phyloP scores from a whole-genome alignment of 2,113 vertebrate genomes.

The Centrocercus urophasianus region DNA sequence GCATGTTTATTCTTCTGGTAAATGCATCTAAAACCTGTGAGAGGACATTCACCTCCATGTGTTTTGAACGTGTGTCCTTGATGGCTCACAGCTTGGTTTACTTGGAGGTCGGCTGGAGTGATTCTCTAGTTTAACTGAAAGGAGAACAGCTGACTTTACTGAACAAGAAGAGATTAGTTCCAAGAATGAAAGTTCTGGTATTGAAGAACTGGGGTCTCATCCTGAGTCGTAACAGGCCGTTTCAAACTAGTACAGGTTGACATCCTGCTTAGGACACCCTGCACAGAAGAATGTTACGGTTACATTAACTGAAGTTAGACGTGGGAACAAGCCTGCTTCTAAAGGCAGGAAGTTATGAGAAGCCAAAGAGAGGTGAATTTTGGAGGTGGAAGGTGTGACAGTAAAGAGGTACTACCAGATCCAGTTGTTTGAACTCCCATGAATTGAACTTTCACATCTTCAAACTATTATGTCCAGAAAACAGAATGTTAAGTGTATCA shows the following conservation, averaged over 20 bases:
- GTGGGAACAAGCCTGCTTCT: neutral
- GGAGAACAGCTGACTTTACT: neutral
- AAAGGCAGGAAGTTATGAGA: neutral
- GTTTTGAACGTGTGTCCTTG: neutral
- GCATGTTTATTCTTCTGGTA: neutral
- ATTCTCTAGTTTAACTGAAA: neutral
- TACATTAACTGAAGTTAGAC: neutral
- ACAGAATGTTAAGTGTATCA: neutral
- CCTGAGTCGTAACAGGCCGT: neutral
- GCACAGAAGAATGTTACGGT: neutral
- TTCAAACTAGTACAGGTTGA: neutral
- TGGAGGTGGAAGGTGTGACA: neutral
- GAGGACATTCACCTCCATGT: neutral
- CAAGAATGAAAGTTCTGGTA: neutral
- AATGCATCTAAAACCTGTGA: neutral
- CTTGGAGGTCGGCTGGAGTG: neutral
- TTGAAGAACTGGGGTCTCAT: neutral
- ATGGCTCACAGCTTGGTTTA: neutral
- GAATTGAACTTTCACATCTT: neutral
- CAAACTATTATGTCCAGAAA: neutral
- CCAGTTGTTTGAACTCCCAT: neutral
- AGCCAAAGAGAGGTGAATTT: neutral
- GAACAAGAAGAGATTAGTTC: neutral
- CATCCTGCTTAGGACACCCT: neutral
- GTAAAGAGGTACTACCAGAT: neutral